A percentile compares a stretch with the other conserved stretches of the same genome.
phyloP scores from a whole-genome alignment of 2,113 vertebrate species.

The Dasyornis broadbenti region DNA sequence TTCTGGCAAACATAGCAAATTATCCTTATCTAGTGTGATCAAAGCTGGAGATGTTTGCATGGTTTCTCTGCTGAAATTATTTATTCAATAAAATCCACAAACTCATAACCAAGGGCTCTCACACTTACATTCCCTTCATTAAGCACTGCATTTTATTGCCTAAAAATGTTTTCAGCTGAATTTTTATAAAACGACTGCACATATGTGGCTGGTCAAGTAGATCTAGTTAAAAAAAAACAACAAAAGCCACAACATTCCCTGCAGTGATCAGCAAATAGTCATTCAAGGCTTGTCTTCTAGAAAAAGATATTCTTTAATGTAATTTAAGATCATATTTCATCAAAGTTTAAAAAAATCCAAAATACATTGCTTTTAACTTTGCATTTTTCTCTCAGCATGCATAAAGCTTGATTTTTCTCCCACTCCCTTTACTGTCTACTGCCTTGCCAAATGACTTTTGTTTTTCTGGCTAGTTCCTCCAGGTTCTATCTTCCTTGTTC shows the following conservation, averaged over 20 bases:
- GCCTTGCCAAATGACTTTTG: background rate
- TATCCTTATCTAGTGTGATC: background rate
- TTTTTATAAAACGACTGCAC: background rate
- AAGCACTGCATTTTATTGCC: background rate
- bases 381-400: background rate
- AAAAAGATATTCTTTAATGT: background rate
- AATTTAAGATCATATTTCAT: background rate
- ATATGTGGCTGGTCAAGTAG: background rate
- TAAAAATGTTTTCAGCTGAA: background rate
- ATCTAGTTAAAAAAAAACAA: background rate
- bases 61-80: background rate
- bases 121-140: background rate
- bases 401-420: background rate
- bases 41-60: background rate
- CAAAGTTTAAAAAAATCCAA: background rate
- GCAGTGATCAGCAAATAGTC: background rate
- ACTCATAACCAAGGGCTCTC: background rate
- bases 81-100: conserved; percentile 20
- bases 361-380: background rate
- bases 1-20: background rate
- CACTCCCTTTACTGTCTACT: background rate
- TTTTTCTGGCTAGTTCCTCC: background rate
- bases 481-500: background rate
- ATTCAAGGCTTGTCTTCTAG: background rate
- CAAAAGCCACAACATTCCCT: background rate